Base-by-base conservation (phyloP, 64 coral and sea anemone genomes). In the Cladopsammia gracilis region DNA sequence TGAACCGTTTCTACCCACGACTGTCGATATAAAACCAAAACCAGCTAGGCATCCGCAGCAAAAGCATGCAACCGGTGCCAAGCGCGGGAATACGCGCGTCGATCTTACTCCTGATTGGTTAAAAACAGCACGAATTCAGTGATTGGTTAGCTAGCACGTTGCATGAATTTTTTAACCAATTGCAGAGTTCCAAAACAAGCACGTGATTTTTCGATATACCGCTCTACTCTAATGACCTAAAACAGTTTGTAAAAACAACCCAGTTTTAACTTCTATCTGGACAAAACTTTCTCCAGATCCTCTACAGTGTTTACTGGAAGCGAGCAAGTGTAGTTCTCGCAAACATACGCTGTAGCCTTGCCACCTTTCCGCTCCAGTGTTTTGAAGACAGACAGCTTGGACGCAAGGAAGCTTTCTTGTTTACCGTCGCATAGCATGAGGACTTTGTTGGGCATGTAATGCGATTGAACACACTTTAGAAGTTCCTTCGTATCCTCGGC, bases 381-480 rank as follows among this genome's bases (percentile, higher is more conserved):
- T 76, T 96, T 94, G n/a, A 96, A 92, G 4, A 99, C 84, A 43
- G 91, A 20, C 0, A 96, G 85, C 72, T 94, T 96, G 12, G 90
- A 93, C 15, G 86, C 86, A 5, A 99, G 86, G 34, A 99, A 99
- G 10, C 88, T 78, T 53, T 99, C 91, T 60, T 89, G 68, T 49
- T 92, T 91, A 34, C 89, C 98, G 50, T 96, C 88, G 70, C 92
- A 94, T 57, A 99, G 78, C 73, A 99, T 91, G 48, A 99, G 64
- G 13, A 96, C 89, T 71, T 99, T 99, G 77, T 99, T 99, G 10
- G 98, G 98, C 14, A 91, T 96, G 78, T 85, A 99, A 64, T 92
- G 91, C 5, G 94, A 99, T 57, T 96, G 88, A 15, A 96, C 75
- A n/a, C 88, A 96, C 26, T 85, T 73, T 23, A 99, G 72, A 11